Conservation (phyloP, 2,797 vertebrate genomes). For the Molothrus ater region DNA sequence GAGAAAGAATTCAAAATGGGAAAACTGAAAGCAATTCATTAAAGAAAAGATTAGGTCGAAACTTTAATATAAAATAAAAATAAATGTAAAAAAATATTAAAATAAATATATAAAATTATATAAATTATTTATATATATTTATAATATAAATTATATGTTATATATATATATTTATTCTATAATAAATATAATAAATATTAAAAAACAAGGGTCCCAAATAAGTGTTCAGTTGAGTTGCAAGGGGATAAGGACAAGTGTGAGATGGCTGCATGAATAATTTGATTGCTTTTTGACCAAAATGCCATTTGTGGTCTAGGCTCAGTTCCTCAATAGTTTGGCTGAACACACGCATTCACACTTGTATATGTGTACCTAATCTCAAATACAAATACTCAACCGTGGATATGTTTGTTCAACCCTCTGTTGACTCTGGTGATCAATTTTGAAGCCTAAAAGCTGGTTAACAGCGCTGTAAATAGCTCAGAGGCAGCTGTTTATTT, state of each 20-base stretch:
- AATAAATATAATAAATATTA: no score
- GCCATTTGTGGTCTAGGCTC: neutral
- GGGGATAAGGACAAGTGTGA: neutral
- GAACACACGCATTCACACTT: neutral
- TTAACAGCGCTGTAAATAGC: conserved; percentile 58
- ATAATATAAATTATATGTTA: no score
- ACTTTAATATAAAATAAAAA: no score
- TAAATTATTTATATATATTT: no score
- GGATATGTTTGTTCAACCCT: conserved; percentile 50
- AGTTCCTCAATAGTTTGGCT: neutral
- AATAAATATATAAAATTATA: no score
- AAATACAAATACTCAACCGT: conserved; percentile 50
- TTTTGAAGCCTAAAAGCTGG: conserved; percentile 48
- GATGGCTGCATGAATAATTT: neutral
- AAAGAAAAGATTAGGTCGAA: neutral
- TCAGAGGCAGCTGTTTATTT: conserved; percentile 57
- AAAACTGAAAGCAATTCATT: neutral
- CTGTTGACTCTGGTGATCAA: conserved; percentile 57
- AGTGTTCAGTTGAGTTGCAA: neutral
- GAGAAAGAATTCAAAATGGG: neutral
- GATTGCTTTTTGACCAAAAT: neutral
- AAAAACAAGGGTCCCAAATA: neutral
- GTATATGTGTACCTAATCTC: conserved; percentile 57
- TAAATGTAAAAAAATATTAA: no score
- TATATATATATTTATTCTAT: no score